These are phyloP conservation scores for Tapera naevia DNA, from an alignment of 2,797 vertebrate species.

Conservation along the genomic window DNA sequence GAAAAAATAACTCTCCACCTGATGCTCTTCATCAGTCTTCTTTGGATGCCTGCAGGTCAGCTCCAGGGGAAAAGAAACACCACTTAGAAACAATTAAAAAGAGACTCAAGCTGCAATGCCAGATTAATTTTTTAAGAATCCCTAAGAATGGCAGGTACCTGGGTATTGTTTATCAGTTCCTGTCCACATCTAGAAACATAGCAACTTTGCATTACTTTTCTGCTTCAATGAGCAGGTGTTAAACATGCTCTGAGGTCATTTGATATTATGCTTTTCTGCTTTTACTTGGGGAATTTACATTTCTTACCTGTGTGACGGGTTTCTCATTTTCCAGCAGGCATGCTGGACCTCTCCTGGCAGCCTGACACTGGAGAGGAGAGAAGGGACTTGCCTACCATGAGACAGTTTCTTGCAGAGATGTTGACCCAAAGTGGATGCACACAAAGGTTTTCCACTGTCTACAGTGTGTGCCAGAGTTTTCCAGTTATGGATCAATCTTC, in stretches of 20 bases:
- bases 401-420: fast-evolving
- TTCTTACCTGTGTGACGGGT: not conserved
- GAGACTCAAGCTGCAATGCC: not conserved
- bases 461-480: fast-evolving
- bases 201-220: too few species aligned
- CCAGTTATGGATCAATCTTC: not conserved
- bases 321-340: not conserved
- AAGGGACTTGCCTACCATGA: not conserved
- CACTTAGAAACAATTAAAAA: not conserved
- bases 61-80: not conserved
- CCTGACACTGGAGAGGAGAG: not conserved
- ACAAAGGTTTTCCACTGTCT: not conserved
- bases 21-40: not conserved
- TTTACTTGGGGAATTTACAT: not conserved
- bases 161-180: not conserved
- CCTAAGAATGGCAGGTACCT: not conserved
- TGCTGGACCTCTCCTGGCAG: constrained; percentile 34
- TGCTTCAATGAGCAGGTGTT: not conserved
- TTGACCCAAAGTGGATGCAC: not conserved
- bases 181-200: not conserved
- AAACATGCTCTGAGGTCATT: fast-evolving
- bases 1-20: not conserved
- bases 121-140: not conserved
- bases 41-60: not conserved
- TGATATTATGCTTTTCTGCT: not conserved